These are phyloP conservation scores for Bujurquina vittata DNA, from an alignment of 2,113 vertebrate species.

Conservation along the genomic window DNA sequence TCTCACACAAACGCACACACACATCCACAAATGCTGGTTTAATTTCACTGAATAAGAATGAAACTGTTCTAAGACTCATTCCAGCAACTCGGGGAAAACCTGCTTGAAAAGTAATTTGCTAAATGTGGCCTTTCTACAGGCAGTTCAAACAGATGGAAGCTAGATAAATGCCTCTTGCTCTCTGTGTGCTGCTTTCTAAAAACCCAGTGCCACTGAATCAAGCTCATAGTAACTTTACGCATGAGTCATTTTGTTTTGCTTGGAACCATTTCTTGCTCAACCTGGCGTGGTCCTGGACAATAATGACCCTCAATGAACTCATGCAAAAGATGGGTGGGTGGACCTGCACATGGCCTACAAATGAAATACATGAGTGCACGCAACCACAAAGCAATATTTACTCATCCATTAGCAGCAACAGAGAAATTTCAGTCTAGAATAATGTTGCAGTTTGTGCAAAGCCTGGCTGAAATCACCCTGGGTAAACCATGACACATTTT, in stretches of 20 bases:
- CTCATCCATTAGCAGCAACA: neutral
- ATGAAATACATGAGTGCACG: constrained; percentile 6
- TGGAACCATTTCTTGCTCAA: constrained; percentile 21
- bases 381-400: constrained; percentile 23
- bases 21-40: neutral
- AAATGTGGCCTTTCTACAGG: neutral
- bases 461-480: constrained; percentile 2
- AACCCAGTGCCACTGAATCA: constrained; percentile 21
- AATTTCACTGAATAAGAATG: neutral
- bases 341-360: constrained; percentile 20
- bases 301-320: neutral
- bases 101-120: neutral
- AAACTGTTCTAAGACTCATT: neutral
- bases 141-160: neutral
- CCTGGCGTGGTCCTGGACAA: constrained; percentile 7
- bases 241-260: constrained; percentile 45
- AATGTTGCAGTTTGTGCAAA: neutral
- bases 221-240: constrained; percentile 35
- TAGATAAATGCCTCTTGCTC: constrained; percentile 10
- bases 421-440: neutral
- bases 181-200: neutral
- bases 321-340: neutral
- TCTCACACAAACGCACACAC: neutral
- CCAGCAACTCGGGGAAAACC: neutral
- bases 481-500: constrained; percentile 15